phyloP scores from a whole-genome alignment of 2,797 vertebrate species.

The Psittacula derbiana region DNA sequence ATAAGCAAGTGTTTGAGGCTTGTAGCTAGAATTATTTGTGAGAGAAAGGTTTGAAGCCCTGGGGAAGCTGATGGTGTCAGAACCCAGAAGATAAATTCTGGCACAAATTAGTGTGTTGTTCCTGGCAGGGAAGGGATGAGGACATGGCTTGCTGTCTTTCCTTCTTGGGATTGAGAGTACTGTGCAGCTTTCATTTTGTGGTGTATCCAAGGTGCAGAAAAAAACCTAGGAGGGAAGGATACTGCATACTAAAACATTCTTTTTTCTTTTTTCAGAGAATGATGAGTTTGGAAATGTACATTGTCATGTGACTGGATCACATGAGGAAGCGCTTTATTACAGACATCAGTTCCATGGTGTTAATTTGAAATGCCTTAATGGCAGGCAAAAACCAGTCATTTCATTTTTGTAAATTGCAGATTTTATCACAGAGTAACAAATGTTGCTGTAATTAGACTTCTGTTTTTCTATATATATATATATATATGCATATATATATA shows the following conservation, averaged over 20 bases:
- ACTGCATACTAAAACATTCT: conserved; percentile 39
- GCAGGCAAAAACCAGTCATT: conserved; percentile 93
- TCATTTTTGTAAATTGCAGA: conserved; percentile 90
- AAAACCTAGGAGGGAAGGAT: not conserved
- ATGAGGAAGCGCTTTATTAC: conserved; percentile 89
- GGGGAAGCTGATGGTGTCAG: not conserved
- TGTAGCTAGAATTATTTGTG: not conserved
- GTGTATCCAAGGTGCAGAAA: not conserved
- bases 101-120: not conserved
- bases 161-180: not conserved
- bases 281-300: conserved; percentile 84
- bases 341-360: conserved; percentile 98
- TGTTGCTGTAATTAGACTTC: conserved; percentile 87
- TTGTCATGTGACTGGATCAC: conserved; percentile 92
- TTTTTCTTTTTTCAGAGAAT: conserved; percentile 83
- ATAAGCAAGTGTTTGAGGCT: not conserved
- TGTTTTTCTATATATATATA: conserved; percentile 75
- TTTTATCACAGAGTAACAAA: conserved; percentile 89
- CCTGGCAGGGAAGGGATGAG: not conserved
- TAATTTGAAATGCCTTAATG: conserved; percentile 93
- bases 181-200: not conserved
- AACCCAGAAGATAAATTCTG: not conserved
- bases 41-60: not conserved
- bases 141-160: not conserved
- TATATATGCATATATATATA: conserved; percentile 45